Conservation (phyloP, 2,113 vertebrate species). For the Meleagris gallopavo region DNA sequence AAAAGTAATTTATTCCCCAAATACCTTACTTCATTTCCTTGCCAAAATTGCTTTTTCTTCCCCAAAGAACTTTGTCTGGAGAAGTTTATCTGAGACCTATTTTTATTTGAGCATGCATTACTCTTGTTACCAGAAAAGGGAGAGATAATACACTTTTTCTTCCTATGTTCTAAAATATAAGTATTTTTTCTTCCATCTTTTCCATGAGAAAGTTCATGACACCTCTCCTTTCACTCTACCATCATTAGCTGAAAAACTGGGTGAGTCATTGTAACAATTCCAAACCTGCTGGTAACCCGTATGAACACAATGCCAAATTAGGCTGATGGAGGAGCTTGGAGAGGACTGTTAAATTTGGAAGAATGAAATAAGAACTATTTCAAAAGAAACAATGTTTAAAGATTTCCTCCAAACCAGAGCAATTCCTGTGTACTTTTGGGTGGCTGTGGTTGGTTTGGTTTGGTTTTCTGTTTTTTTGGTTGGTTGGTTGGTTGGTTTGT, state of each 20-base stretch:
- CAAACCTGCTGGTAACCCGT: not conserved
- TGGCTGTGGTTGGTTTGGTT: not conserved
- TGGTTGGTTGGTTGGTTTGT: not conserved
- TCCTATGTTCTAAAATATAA: not conserved
- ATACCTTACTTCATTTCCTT: not conserved
- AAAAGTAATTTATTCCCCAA: not conserved
- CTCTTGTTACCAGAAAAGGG: not conserved
- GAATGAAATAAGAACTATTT: not conserved
- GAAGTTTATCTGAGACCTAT: not conserved
- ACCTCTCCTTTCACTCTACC: not conserved
- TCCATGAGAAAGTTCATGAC: not conserved
- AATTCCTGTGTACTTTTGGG: not conserved
- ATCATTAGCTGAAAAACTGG: not conserved
- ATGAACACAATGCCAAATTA: not conserved
- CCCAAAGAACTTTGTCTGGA: not conserved
- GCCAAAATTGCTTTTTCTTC: not conserved
- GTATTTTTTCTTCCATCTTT: not conserved
- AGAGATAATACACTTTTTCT: not conserved
- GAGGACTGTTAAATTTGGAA: not conserved
- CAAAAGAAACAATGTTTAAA: not conserved
- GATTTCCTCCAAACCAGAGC: not conserved
- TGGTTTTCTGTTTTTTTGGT: not conserved
- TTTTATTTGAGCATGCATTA: not conserved
- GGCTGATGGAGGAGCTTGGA: not conserved
- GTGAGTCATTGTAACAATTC: not conserved